Evolutionary conservation across 2,113 vertebrate genomes (phyloP).

Genomic region (Sinocyclocheilus maitianheensis): DNA sequence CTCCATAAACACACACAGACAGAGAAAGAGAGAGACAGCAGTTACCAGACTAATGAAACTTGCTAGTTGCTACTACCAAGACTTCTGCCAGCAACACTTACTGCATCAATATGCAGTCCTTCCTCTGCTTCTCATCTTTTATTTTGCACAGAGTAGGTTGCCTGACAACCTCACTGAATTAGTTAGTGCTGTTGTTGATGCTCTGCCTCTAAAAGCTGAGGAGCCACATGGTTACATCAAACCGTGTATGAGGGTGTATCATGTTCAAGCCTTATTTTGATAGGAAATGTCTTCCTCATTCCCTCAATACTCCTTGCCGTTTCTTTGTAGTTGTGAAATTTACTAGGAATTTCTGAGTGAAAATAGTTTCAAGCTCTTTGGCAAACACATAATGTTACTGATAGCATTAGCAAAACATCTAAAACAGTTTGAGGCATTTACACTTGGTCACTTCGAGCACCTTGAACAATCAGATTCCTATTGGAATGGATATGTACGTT

Average conservation of each 20-base stretch:
- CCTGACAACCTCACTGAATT: not conserved
- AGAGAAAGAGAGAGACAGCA: not conserved
- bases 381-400: not conserved
- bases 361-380: not conserved
- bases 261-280: not conserved
- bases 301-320: not conserved
- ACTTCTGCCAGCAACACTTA: conserved; percentile 7
- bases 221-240: not conserved
- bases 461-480: too few relatives aligned
- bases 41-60: not conserved
- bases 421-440: not conserved
- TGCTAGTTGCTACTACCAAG: not conserved
- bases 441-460: too few relatives aligned
- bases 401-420: not conserved
- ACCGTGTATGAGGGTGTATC: too few relatives aligned
- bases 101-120: not conserved
- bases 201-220: not conserved
- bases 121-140: not conserved
- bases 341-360: too few relatives aligned
- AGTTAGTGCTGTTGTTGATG: not conserved
- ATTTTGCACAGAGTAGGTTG: not conserved
- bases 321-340: too few relatives aligned
- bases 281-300: not conserved
- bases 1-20: not conserved
- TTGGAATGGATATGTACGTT: too few relatives aligned